Evolutionary conservation across 2,888 invertebrate genomes (phyloP), one percentile per base, ranked within the genome.

Genomic region (Drosophila anomalata): DNA sequence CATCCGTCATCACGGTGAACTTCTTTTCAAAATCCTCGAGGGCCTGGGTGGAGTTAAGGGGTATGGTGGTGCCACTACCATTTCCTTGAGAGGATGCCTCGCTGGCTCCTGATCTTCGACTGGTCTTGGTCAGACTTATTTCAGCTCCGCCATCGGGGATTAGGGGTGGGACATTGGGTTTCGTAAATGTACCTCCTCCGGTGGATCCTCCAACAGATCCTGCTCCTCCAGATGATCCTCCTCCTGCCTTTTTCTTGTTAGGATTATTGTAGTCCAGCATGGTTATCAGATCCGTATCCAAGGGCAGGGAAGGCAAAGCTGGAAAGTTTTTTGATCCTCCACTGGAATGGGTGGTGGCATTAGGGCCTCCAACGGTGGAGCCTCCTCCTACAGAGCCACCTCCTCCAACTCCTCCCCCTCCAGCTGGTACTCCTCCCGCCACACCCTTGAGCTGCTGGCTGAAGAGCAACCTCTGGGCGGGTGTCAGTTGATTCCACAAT

Each of bases 11-110:
- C 79, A 59, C 61, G 6, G 91, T 91, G 62, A 89, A 91, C 66
- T 90, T 91, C 74, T 90, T 90, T 61, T 91, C 90, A 31, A 91
- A 89, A 66, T 91, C 90, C 59, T 90, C 89, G 24, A 91, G 69
- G 1, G 90, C 89, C 24, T 89, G 80, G 2, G 89, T 79, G 0
- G 91, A 89, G 52, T 90, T 90, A 3, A 90, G 70, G 5, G 89
- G 84, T 56, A 89, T 89, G 9, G 90, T 87, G 14, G 81, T 78
- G 6, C 80, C 80, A 39, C 66, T 65, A 24, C 47, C 61, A 7
- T 17, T 56, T 6, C 48, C 33, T 17, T 31, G 42, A 14, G 22
- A 17, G 26, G 36, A 22, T 5, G 20, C 22, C 44, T n/a, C 58
- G 59, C 36, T 55, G n/a, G 17, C 39, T 52, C 50, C 42, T 12